Conservation (phyloP, 2,113 vertebrate genomes). For the Dolichallabes microphthalmus region DNA sequence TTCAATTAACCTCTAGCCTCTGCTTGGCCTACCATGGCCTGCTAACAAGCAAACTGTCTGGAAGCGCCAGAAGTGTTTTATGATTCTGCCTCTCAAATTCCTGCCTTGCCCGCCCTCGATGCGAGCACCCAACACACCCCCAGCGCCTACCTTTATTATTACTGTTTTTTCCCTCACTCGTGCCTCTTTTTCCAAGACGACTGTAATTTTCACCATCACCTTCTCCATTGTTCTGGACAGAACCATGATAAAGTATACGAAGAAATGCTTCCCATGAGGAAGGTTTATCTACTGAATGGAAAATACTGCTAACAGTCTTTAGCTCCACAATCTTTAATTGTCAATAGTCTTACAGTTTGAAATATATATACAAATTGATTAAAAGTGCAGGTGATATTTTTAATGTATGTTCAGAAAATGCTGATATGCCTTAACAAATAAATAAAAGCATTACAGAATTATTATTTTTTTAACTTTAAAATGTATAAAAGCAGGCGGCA, state of each 20-base stretch:
- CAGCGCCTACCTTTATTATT: slow-evolving; percentile 32
- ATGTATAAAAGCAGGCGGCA: no score
- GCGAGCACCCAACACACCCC: slow-evolving; percentile 18
- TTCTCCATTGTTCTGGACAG: neutral
- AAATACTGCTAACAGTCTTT: neutral
- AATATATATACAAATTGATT: neutral
- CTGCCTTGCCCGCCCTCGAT: slow-evolving; percentile 37
- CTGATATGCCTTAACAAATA: neutral
- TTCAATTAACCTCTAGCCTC: slow-evolving; percentile 82
- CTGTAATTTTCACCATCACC: neutral
- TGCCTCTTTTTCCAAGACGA: neutral
- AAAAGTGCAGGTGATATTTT: neutral
- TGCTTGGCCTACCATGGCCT: slow-evolving; percentile 71
- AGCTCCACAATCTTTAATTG: neutral
- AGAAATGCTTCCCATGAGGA: neutral
- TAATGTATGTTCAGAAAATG: neutral
- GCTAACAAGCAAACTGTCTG: slow-evolving; percentile 83
- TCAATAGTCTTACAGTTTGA: neutral
- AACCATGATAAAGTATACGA: neutral
- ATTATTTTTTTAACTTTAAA: neutral
- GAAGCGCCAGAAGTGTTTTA: slow-evolving; percentile 75
- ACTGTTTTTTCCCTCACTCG: slow-evolving; percentile 13
- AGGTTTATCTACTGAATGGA: neutral
- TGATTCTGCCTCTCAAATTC: slow-evolving; percentile 62
- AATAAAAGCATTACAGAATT: neutral